These are phyloP conservation scores for Spisula subtruncata DNA, from an alignment of 2,888 invertebrate species.

Conservation along the genomic window DNA sequence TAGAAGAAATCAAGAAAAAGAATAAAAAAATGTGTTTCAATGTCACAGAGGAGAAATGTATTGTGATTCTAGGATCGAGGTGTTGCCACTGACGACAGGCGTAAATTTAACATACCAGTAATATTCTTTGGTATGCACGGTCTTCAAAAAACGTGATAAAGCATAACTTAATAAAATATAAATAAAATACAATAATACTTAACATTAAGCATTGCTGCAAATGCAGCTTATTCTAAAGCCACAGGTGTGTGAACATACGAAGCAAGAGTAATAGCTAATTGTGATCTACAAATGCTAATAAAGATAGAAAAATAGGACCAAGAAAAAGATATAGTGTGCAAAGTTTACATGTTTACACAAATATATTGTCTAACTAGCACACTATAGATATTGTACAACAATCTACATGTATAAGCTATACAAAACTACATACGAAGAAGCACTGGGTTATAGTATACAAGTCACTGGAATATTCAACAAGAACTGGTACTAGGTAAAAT, in stretches of 20 bases:
- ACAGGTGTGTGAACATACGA: background rate
- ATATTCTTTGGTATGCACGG: too few relatives aligned
- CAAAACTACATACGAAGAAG: background rate
- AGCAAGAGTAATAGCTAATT: background rate
- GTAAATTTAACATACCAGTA: too few relatives aligned
- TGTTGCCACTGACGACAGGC: too few relatives aligned
- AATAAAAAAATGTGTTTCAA: too few relatives aligned
- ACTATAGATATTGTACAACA: background rate
- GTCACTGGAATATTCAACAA: constrained; percentile 49
- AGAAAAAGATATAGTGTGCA: background rate
- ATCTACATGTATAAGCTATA: background rate
- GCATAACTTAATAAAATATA: background rate
- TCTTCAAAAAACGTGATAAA: too few relatives aligned
- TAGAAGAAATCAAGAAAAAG: too few relatives aligned
- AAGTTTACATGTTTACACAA: background rate
- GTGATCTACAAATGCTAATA: background rate
- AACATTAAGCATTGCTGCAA: background rate
- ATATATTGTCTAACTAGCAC: background rate
- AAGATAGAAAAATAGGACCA: background rate
- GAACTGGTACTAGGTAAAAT: constrained; percentile 37
- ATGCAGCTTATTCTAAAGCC: too few relatives aligned
- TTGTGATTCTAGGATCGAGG: too few relatives aligned
- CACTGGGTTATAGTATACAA: constrained; percentile 25
- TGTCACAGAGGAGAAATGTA: too few relatives aligned
- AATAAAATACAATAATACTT: background rate